Conservation (phyloP, 2,113 vertebrate species). For the Pedionomus torquatus region DNA sequence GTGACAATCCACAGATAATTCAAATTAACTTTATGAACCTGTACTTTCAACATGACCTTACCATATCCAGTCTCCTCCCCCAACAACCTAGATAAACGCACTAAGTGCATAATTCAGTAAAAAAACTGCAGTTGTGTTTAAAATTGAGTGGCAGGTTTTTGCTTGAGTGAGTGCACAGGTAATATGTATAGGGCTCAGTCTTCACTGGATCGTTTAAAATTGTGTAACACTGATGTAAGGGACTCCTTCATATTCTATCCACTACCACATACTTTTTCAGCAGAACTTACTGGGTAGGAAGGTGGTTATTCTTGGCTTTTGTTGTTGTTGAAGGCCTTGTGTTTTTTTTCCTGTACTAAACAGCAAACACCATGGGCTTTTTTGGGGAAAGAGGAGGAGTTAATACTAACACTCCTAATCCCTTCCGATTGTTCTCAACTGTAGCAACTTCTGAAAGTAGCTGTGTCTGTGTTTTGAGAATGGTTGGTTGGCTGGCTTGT, state of each 20-base stretch:
- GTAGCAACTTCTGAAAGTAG: not conserved
- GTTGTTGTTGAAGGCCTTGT: not conserved
- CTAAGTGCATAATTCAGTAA: not conserved
- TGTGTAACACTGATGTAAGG: not conserved
- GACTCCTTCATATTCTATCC: not conserved
- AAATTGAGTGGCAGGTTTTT: not conserved
- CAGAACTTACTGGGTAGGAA: not conserved
- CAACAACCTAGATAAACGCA: not conserved
- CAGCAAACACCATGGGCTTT: not conserved
- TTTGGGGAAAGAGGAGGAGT: not conserved
- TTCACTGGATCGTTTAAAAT: not conserved
- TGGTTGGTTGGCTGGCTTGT: not conserved
- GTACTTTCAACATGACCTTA: not conserved
- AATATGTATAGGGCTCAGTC: not conserved
- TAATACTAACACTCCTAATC: not conserved
- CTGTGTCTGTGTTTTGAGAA: not conserved
- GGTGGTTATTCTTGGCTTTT: not conserved
- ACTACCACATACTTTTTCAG: not conserved
- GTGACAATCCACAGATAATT: conserved; percentile 11
- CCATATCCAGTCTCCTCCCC: not conserved
- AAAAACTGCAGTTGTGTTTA: not conserved
- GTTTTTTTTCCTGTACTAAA: not conserved
- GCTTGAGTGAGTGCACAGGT: not conserved
- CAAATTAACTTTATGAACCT: conserved; percentile 5
- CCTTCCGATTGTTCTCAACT: not conserved